Evolutionary conservation across 2,797 vertebrate species (phyloP), one percentile per base, ranked within the genome.

Genomic region (Remorina albescens): DNA sequence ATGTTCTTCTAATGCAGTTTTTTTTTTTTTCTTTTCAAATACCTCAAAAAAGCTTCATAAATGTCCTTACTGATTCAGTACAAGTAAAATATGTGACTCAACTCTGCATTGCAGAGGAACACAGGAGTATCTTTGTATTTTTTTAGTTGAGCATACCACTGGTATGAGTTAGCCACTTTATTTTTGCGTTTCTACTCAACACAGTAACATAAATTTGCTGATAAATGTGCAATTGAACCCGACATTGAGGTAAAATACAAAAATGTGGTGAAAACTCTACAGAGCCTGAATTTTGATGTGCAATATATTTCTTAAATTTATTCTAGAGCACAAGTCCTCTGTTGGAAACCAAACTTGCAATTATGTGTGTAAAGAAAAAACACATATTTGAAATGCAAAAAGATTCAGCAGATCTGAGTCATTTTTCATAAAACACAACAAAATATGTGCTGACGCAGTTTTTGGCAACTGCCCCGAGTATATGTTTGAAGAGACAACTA

Each of bases 381-480:
- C 15, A 55, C 54, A 1, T 15, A 55, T 30, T 74, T 71, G 50
- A 76, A 47, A 5, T 46, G 19, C 42, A 67, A 53, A 74, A 66
- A 28, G 56, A 63, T 44, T 46, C 34, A 67, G 63, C 18, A 18
- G 21, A 65, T 71, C 54, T 47, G 19, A 76, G 36, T 61, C 76
- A 61, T n/a, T 76, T 82, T 76, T 78, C 4, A 13, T 55, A 30
- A 78, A 76, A 55, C 44, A 61, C 44, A 61, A 39, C 15, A 55
- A 67, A 64, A 67, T 64, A 23, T 12, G 34, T 37, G n/a, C 12
- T 75, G 74, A 70, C 54, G 65, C 37, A 32, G 36, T 71, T 71
- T 74, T 56, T 54, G 61, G 64, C 64, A 75, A 60, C 53, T 32
- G 70, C 4, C 57, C 57, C 60, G 60, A 58, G 30, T 15, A 28